Base-by-base conservation (phyloP, 2,113 vertebrate species). In the Lepidothrix coronata region DNA sequence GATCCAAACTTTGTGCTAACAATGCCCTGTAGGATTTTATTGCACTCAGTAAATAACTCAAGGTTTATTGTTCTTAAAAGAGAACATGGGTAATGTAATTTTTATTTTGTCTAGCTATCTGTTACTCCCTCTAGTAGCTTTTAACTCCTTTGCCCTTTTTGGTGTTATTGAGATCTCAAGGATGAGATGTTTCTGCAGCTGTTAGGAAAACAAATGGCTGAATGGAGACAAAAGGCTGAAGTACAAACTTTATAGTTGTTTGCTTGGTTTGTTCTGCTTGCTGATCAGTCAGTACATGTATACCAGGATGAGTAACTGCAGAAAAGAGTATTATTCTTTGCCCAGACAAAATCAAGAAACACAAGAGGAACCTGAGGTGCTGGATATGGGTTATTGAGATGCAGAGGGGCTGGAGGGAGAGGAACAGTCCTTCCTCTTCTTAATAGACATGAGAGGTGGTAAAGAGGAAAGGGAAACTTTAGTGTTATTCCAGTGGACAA, bases 41-140 rank as follows among this genome's bases (percentile, higher is more conserved):
- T 94, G 70, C 6, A 7, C 49, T 85, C 68, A 49, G 44, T 94
- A 88, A 92, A 81, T 84, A 91, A 94, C 66, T 75, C 15, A 5
- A 84, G 61, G 55, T 82, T 90, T 93, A 91, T 84, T 89, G 51
- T 41, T 86, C 65, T 86, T 92, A 72, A 92, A 93, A 87, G 65
- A 89, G 79, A 91, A 89, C 51, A 77, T 35, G 48, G 41, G 43
- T 67, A 89, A 84, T 66, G 33, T 28, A 31, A 55, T 59, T 72
- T 87, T 85, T 77, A 63, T 90, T 82, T 76, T 67, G 8, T 85
- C 77, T 84, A 55, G 44, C 57, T 87, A 28, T 55, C 35, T 76
- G 55, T 74, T 92, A 81, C n/a, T 86, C 68, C 59, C 72, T 91
- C 43, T 80, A 71, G 90, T 77, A 91, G 62, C 68, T 93, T 93